Evolutionary conservation across 2,797 vertebrate genomes (phyloP), one percentile per base, ranked within the genome.

Genomic region (Pseudochirops corinnae): DNA sequence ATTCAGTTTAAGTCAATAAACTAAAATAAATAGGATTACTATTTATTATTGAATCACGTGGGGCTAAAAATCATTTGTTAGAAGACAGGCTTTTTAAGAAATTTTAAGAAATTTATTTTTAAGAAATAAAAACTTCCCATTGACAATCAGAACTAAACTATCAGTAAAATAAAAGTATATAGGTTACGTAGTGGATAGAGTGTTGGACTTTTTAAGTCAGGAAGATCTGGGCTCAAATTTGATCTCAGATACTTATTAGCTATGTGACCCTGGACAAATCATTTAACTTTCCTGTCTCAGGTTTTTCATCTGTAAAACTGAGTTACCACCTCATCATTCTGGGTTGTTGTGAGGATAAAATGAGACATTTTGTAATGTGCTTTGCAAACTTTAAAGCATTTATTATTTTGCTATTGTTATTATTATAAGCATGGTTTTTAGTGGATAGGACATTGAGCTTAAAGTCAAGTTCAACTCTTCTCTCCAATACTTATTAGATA

Each of bases 161-260:
- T 56, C 94, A 96, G 96, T 52, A 93, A 95, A 82, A 90, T 62
- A 92, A 82, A 82, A 6, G 94, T 91, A 93, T 52, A 92, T 96
- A 82, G 14, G 16, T 53, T 94, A 62, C 50, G 96, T 96, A 39
- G 46, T 96, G 60, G 39, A 56, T 62, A 96, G 92, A 90, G 96
- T 29, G 91, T 95, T 90, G 95, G 95, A 95, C 92, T 93, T 95
- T 94, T 74, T 39, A 74, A 74, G n/a, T 74, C 62, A n/a, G 62
- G 29, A 67, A n/a, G 33, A 18, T 16, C 33, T 74, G 33, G 11
- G 28, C 21, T 74, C n/a, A 74, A 2, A 74, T 74, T 82, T 82
- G 18, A 39, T 39, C n/a, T 39, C 67, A 82, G n/a, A 74, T 2
- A 67, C n/a, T 18, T 39, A 46, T 39, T 82, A 82, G n/a, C 18